Percentiles rank a stretch among this genome's conserved stretches.
These are phyloP conservation scores for Bungarus multicinctus DNA, from an alignment of 2,113 vertebrate species.

Conservation along the genomic window DNA sequence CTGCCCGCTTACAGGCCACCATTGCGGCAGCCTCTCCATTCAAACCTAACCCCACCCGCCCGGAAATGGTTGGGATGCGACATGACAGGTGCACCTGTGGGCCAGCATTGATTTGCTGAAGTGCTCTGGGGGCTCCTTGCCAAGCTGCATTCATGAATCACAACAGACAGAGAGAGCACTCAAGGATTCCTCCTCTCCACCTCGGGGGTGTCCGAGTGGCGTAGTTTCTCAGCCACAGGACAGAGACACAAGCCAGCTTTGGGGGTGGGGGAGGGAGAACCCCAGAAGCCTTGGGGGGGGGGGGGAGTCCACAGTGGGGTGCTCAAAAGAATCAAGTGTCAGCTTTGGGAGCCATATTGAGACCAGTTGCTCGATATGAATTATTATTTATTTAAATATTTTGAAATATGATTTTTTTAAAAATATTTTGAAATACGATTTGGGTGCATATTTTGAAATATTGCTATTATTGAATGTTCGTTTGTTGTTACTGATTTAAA, in stretches of 20 bases:
- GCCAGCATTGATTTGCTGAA: constrained; percentile 10
- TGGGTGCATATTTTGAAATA: background rate
- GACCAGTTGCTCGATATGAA: background rate
- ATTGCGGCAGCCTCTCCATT: background rate
- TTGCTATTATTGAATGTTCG: background rate
- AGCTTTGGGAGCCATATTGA: no score
- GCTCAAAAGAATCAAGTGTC: background rate
- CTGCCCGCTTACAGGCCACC: background rate
- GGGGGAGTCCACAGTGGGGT: no score
- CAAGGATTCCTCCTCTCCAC: background rate
- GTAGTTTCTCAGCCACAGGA: background rate
- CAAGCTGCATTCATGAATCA: background rate
- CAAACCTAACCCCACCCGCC: rapidly evolving
- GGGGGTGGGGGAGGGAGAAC: no score
- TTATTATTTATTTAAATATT: background rate
- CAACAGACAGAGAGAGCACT: background rate
- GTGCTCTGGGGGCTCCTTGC: background rate
- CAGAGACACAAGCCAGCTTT: no score
- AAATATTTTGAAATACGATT: background rate
- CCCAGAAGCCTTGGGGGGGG: background rate
- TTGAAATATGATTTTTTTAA: background rate
- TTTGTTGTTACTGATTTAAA: background rate
- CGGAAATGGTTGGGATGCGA: background rate
- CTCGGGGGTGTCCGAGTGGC: background rate
- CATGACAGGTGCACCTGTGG: background rate